Percentiles rank a stretch among this genome's conserved stretches.
Evolutionary conservation across 2,797 vertebrate species (phyloP).

Genomic region (Iguana delicatissima): DNA sequence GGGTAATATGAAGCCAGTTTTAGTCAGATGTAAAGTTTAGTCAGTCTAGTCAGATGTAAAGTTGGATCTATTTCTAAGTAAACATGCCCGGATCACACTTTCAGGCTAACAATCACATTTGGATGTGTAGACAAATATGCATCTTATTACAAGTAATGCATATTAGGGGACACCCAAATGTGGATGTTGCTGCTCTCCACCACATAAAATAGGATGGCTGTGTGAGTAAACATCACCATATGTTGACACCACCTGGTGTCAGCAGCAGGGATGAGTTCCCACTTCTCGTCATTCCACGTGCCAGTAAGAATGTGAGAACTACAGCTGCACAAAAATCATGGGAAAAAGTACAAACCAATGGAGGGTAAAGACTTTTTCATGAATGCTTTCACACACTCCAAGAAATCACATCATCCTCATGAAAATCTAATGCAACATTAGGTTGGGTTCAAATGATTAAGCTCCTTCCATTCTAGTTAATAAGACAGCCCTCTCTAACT

Average conservation of each 20-base stretch:
- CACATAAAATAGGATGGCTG: not conserved
- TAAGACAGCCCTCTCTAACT: no score
- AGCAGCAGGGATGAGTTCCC: not conserved
- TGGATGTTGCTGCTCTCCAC: not conserved
- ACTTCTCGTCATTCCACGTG: not conserved
- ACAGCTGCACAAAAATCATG: not conserved
- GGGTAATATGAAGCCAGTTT: not conserved
- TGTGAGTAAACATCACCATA: not conserved
- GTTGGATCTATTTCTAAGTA: no score
- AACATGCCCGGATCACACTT: not conserved
- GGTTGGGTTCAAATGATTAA: not conserved
- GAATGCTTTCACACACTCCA: not conserved
- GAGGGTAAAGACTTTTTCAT: not conserved
- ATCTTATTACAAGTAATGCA: not conserved
- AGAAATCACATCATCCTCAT: not conserved
- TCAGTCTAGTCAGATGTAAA: no score
- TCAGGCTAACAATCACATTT: not conserved
- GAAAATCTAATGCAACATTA: not conserved
- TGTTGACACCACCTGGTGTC: not conserved
- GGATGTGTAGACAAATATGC: not conserved
- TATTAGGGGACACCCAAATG: not conserved
- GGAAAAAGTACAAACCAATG: not conserved
- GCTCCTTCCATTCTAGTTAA: no score
- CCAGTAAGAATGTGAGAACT: not conserved
- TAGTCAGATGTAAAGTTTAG: no score